Base-by-base conservation (phyloP, 1,140 invertebrate genomes). In the Euwallacea fornicatus region DNA sequence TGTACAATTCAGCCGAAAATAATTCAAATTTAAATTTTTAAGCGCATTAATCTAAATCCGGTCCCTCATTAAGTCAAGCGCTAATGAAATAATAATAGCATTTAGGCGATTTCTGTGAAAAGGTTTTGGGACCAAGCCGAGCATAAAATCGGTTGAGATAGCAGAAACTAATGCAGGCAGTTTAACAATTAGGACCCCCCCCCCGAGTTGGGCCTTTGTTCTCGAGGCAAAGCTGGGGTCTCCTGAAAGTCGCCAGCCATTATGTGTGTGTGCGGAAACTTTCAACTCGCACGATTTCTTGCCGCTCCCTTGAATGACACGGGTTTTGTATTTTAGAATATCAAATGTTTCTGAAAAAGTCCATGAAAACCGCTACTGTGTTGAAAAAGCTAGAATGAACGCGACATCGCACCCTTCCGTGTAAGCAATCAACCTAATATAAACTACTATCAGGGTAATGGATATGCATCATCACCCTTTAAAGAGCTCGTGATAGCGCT, bases 101-200 rank as follows among this genome's bases (percentile, higher is more conserved):
- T 71, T 71, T 66, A 59, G 61, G 55, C 55, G 62, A 73, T 69
- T 73, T 58, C 66, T 47, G 42, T 13, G 56, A 43, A 73, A 69
- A 66, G 72, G 55, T 66, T 73, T 69, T 50, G 61, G 11, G 55
- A 54, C 15, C 62, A 60, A 66, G 67, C 72, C 53, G 56, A 42
- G 73, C 73, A 44, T 74, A 54, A 74, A 74, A 74, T 74, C 67
- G 73, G 69, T 71, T 44, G 73, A 70, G 73, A 71, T 67, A 71
- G 68, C 73, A 71, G 68, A 71, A 70, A 74, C 73, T 74, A 74
- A 74, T 71, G 73, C 73, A 74, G 68, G 73, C 73, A 74, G 73
- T 74, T 71, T 63, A 71, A 67, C 73, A 70, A 74, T 74, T 74
- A 74, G 63, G 64, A 66, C 13, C 21, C 44, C 42, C 72, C 13